Conservation (phyloP, 2,888 invertebrate species). For the Lottia gigantea region DNA sequence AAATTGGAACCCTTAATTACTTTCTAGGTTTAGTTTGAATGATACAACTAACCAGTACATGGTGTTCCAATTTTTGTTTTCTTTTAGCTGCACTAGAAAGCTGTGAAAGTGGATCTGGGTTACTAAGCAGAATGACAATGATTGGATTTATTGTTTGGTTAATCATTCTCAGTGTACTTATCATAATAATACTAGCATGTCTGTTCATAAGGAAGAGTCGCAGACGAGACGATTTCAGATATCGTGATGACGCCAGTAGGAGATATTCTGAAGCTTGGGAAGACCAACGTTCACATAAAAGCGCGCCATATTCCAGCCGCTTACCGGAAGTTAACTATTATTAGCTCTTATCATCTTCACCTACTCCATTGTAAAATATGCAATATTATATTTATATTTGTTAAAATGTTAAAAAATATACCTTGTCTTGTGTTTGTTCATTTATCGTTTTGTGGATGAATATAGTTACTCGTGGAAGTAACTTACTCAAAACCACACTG, state of each 20-base stretch:
- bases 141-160: conserved; percentile 19
- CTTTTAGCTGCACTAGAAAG: not conserved
- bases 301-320: not conserved
- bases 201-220: conserved; percentile 6
- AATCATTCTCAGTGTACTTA: conserved; percentile 13
- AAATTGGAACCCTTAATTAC: too few relatives aligned
- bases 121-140: conserved; percentile 15
- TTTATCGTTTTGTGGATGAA: too few relatives aligned
- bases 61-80: not conserved
- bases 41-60: too few relatives aligned
- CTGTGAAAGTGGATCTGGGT: conserved; percentile 10
- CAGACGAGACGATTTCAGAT: conserved; percentile 3
- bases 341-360: not conserved
- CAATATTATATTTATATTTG: too few relatives aligned
- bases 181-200: conserved; percentile 10
- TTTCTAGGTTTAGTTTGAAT: too few relatives aligned
- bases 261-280: conserved; percentile 6
- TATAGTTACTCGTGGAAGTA: too few relatives aligned
- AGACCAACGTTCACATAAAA: conserved; percentile 3
- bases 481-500: too few relatives aligned
- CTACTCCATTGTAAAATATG: too few relatives aligned
- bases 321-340: conserved; percentile 5
- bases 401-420: too few relatives aligned
- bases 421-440: too few relatives aligned
- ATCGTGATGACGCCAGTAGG: not conserved